Percentiles rank a stretch among this genome's conserved stretches.
These are phyloP conservation scores for Mesoligia furuncula DNA, from an alignment of 2,888 invertebrate genomes.

Conservation along the genomic window DNA sequence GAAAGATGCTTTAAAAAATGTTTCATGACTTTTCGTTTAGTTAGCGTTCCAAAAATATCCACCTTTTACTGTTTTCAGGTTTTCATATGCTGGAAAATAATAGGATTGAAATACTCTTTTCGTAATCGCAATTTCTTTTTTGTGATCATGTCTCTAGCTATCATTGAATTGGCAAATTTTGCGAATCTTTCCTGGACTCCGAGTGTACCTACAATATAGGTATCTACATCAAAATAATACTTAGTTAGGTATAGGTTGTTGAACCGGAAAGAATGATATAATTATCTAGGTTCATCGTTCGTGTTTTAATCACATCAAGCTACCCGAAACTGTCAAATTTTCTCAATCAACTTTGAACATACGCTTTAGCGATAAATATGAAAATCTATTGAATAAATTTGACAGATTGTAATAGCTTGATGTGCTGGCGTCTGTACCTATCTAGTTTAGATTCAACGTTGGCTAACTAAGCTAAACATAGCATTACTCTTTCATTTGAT, in stretches of 20 bases:
- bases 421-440: too few relatives aligned
- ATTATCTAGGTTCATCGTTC: constrained; percentile 22
- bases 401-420: too few relatives aligned
- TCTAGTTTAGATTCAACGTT: constrained; percentile 31
- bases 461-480: constrained; percentile 46
- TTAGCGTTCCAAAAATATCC: background rate
- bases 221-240: background rate
- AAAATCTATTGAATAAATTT: too few relatives aligned
- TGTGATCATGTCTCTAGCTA: background rate
- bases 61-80: background rate
- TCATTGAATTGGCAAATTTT: background rate
- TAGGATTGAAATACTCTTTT: background rate
- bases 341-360: too few relatives aligned
- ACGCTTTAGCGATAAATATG: too few relatives aligned
- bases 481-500: constrained; percentile 15
- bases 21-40: background rate
- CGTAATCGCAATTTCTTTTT: background rate
- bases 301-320: too few relatives aligned
- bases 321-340: too few relatives aligned
- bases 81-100: background rate
- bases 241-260: background rate
- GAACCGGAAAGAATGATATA: constrained; percentile 4
- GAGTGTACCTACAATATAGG: background rate
- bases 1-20: too few relatives aligned
- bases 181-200: background rate